phyloP scores from a whole-genome alignment of 2,888 invertebrate species.

The Lysandra coridon region DNA sequence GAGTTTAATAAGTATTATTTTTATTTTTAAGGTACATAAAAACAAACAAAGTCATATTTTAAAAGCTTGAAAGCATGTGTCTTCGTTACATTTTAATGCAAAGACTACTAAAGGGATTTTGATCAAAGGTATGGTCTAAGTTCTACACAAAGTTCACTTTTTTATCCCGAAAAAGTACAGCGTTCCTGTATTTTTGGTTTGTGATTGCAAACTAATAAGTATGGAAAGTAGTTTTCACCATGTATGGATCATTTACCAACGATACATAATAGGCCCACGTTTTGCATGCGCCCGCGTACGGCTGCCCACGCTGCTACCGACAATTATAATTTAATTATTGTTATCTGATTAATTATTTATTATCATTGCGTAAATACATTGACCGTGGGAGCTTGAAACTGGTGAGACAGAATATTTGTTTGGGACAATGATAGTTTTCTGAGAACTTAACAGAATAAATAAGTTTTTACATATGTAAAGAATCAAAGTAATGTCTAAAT shows the following conservation, averaged over 20 bases:
- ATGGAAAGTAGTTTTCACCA: background rate
- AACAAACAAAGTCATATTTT: too few species aligned
- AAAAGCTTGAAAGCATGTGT: too few species aligned
- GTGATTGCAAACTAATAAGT: background rate
- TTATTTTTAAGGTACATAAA: too few species aligned
- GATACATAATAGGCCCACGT: slow-evolving; percentile 31
- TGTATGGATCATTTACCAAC: background rate
- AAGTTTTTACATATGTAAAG: too few species aligned
- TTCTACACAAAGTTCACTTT: too few species aligned
- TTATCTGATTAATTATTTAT: slow-evolving; percentile 36
- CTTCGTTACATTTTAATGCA: too few species aligned
- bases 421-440: too few species aligned
- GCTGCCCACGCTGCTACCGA: slow-evolving; percentile 8
- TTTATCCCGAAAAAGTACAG: background rate
- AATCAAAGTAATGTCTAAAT: too few species aligned
- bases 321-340: slow-evolving; percentile 38
- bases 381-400: background rate
- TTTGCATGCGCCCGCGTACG: slow-evolving; percentile 38
- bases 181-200: background rate
- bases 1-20: too few species aligned
- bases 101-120: too few species aligned
- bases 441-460: too few species aligned
- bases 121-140: too few species aligned
- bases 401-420: background rate
- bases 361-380: background rate